Conservation (phyloP, 2,888 invertebrate genomes). For the Nowickia ferox region DNA sequence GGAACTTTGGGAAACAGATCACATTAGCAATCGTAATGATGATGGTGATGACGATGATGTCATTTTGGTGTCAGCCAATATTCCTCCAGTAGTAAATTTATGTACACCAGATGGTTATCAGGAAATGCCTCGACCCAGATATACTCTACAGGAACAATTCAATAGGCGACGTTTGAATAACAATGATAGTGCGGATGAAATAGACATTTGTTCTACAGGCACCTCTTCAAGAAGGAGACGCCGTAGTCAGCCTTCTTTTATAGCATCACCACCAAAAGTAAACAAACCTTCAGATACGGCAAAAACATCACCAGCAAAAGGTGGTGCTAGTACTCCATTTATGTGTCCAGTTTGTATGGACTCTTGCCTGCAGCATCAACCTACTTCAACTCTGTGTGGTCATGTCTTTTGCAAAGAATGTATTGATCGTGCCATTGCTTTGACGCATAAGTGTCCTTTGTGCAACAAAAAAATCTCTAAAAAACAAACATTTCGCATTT, state of each 20-base stretch:
- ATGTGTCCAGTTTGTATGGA: conserved; percentile 79
- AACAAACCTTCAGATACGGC: neutral
- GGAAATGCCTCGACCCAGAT: neutral
- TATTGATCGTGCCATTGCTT: conserved; percentile 71
- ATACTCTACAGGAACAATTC: neutral
- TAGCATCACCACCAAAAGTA: neutral
- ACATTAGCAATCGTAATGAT: neutral
- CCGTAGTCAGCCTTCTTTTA: neutral
- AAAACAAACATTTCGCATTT: conserved; percentile 75
- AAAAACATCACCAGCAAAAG: neutral
- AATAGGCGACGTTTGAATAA: conserved; percentile 27
- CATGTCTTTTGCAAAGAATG: conserved; percentile 77
- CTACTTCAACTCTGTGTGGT: conserved; percentile 77
- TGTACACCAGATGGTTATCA: conserved; percentile 65
- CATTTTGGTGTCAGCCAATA: conserved; percentile 67
- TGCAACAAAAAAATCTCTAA: conserved; percentile 75
- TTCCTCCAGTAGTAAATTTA: conserved; percentile 68
- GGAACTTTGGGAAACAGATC: neutral
- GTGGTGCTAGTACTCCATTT: conserved; percentile 58
- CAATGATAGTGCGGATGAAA: neutral
- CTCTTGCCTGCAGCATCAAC: conserved; percentile 70
- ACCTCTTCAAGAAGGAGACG: conserved; percentile 8
- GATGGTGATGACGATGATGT: conserved; percentile 71
- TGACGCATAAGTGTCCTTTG: conserved; percentile 76
- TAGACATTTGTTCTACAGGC: neutral